Percentiles rank a stretch among this genome's conserved stretches.
phyloP scores from a whole-genome alignment of 2,888 invertebrate species.

The Drosophila quinaria region DNA sequence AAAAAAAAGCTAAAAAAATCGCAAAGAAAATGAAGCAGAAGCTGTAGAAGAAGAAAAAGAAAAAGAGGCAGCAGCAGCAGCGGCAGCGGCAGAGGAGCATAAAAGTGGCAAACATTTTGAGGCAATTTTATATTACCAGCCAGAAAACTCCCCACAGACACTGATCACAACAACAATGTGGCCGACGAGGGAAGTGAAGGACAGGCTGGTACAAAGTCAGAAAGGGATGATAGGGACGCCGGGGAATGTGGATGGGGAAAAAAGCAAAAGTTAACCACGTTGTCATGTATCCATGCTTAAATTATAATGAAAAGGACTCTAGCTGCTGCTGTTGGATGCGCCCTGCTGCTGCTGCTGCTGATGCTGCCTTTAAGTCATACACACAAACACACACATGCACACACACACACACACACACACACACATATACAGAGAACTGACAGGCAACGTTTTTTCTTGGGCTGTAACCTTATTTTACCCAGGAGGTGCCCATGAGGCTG shows the following conservation, averaged over 20 bases:
- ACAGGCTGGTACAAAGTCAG: neutral
- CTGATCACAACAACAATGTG: conserved; percentile 68
- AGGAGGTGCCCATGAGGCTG: conserved; percentile 47
- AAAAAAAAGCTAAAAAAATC: conserved; percentile 17
- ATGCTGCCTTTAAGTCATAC: conserved; percentile 48
- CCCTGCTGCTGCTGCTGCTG: conserved; percentile 37
- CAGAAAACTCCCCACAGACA: conserved; percentile 59
- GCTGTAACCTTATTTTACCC: conserved; percentile 65
- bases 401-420: conserved; percentile 3
- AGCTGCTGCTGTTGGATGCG: conserved; percentile 57
- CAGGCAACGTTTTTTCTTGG: conserved; percentile 29
- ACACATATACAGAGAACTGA: conserved; percentile 12
- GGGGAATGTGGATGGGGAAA: neutral
- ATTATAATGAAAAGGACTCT: conserved; percentile 82
- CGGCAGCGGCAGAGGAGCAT: conserved; percentile 21
- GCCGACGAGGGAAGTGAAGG: neutral
- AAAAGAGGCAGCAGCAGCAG: neutral
- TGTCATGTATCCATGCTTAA: conserved; percentile 82
- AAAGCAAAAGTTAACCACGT: conserved; percentile 81
- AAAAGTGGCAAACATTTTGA: conserved; percentile 73
- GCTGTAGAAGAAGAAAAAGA: neutral
- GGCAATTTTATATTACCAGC: conserved; percentile 68
- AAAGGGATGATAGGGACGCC: neutral
- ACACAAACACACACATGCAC: conserved; percentile 14
- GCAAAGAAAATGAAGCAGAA: conserved; percentile 16